phyloP scores from a whole-genome alignment of 2,797 vertebrate genomes.

The Hafferia zeledoni region DNA sequence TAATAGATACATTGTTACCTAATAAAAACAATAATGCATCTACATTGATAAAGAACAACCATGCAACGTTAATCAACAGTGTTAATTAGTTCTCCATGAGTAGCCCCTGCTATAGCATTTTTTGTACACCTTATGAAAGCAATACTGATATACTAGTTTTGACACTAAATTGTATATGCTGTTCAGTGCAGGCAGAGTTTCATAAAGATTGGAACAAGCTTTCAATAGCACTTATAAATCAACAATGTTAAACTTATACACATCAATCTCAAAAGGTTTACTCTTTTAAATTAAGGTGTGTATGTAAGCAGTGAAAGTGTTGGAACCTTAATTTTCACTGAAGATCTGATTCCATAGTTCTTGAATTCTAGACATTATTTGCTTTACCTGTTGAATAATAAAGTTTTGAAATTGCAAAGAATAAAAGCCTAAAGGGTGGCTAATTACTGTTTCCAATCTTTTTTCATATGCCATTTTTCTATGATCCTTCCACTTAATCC shows the following conservation, averaged over 20 bases:
- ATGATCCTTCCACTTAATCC: not conserved
- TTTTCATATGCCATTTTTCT: not conserved
- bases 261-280: not conserved
- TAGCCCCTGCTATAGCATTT: not conserved
- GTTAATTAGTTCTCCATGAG: not conserved
- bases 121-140: not conserved
- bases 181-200: not conserved
- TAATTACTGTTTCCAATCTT: not conserved
- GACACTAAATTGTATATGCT: not conserved
- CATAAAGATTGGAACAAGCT: not conserved
- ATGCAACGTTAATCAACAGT: not conserved
- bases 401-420: not conserved
- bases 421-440: not conserved
- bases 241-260: not conserved
- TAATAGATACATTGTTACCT: not conserved
- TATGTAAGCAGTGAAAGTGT: not conserved
- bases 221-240: not conserved
- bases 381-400: not conserved
- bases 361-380: not conserved
- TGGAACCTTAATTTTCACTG: not conserved
- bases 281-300: not conserved
- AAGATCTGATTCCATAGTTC: not conserved
- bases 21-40: not conserved
- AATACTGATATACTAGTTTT: not conserved
- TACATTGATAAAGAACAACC: not conserved